A percentile compares a stretch with the other conserved stretches of the same genome.
Evolutionary conservation across 2,888 invertebrate genomes (phyloP).

Genomic region (Chymomyza amoena): DNA sequence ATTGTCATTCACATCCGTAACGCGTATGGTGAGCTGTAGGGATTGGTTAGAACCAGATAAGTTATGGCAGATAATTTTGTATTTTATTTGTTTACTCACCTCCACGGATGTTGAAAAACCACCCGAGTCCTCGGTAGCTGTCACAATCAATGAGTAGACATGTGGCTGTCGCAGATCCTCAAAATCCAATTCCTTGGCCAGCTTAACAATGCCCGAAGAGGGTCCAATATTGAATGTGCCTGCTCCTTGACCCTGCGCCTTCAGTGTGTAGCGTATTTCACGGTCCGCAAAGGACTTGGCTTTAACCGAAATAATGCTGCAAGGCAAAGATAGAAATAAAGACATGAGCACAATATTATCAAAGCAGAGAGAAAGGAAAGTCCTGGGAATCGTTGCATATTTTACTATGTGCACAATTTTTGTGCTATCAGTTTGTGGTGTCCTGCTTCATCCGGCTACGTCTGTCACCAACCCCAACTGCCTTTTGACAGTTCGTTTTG

Average conservation of each 20-base stretch:
- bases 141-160: conserved; percentile 94
- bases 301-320: conserved; percentile 96
- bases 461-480: conserved; percentile 55
- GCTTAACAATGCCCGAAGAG: conserved; percentile 95
- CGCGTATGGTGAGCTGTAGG: conserved; percentile 91
- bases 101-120: conserved; percentile 97
- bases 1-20: conserved; percentile 98
- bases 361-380: conserved; percentile 20
- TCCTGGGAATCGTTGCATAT: conserved; percentile 1
- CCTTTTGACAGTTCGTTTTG: conserved; percentile 64
- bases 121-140: conserved; percentile 98
- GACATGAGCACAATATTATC: conserved; percentile 4
- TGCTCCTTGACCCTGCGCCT: conserved; percentile 95
- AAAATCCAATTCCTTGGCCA: conserved; percentile 97
- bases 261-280: conserved; percentile 96
- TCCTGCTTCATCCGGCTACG: conserved; percentile 1
- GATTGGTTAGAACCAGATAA: neutral
- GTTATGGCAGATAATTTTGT: neutral
- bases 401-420: conserved; percentile 49
- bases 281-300: conserved; percentile 98
- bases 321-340: conserved; percentile 24
- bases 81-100: conserved; percentile 80
- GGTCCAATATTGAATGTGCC: conserved; percentile 97
- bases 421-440: conserved; percentile 18
- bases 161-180: conserved; percentile 97